These are phyloP conservation scores for Nicator chloris DNA, from an alignment of 2,113 vertebrate genomes.

Conservation along the genomic window DNA sequence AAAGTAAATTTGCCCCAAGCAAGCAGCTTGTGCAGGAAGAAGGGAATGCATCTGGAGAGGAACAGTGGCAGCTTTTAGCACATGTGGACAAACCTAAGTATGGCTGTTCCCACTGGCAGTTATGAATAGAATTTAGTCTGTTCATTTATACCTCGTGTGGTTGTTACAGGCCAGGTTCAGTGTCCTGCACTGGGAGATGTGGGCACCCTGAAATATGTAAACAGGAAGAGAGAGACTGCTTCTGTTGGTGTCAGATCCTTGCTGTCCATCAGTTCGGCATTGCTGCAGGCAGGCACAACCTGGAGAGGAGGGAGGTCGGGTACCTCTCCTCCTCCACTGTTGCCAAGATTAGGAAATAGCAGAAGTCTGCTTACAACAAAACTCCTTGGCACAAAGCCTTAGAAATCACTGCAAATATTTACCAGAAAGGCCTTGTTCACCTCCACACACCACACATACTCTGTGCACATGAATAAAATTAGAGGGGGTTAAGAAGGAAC, in stretches of 20 bases:
- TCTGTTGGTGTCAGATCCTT: not conserved
- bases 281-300: not conserved
- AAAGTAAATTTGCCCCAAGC: not conserved
- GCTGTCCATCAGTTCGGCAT: not conserved
- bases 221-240: not conserved
- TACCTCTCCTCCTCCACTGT: not conserved
- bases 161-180: not conserved
- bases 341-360: not conserved
- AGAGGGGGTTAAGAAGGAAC: not conserved
- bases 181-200: not conserved
- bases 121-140: not conserved
- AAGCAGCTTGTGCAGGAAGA: not conserved
- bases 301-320: accelerated
- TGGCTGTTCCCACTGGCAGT: not conserved
- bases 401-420: not conserved
- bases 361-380: not conserved
- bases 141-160: not conserved
- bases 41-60: not conserved
- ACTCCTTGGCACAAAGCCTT: not conserved
- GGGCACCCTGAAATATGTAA: not conserved
- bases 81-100: accelerated
- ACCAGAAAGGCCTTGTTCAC: not conserved
- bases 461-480: not conserved
- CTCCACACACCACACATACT: not conserved
- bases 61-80: not conserved